phyloP scores from a whole-genome alignment of 2,113 vertebrate genomes.

The Oxyura jamaicensis region DNA sequence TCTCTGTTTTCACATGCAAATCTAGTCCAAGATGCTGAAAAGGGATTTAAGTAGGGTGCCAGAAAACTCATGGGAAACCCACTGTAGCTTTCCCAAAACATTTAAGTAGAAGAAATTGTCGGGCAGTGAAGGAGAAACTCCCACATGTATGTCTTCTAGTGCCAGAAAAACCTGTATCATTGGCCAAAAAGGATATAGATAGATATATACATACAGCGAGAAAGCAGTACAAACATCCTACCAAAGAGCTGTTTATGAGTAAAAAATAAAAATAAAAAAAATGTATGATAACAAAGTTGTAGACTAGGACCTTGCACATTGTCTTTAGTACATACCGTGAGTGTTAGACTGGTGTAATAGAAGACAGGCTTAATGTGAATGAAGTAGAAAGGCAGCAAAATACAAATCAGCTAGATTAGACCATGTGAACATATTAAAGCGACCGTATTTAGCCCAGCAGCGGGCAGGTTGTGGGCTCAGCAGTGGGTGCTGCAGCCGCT shows the following conservation, averaged over 20 bases:
- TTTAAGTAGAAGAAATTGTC: constrained; percentile 28
- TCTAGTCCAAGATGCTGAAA: constrained; percentile 25
- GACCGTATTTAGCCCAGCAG: not conserved
- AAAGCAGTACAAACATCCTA: constrained; percentile 13
- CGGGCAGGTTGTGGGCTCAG: not conserved
- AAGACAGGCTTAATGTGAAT: not conserved
- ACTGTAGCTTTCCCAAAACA: not conserved
- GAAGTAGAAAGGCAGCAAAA: not conserved
- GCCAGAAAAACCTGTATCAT: not conserved
- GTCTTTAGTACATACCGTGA: not conserved
- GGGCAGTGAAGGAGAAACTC: not conserved
- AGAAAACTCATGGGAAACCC: constrained; percentile 54
- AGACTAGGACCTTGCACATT: not conserved
- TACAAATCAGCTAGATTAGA: not conserved
- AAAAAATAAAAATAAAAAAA: too few species aligned
- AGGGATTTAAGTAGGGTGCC: constrained; percentile 30
- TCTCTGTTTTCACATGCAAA: constrained; percentile 61
- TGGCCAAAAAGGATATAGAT: not conserved
- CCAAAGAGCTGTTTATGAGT: not conserved
- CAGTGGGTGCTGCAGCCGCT: rapidly evolving
- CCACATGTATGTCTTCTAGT: not conserved
- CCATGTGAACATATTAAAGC: not conserved
- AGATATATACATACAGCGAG: not conserved
- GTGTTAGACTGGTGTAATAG: not conserved
- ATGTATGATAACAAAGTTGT: not conserved